Evolutionary conservation across 2,797 vertebrate species (phyloP), one percentile per base, ranked within the genome.

Genomic region (Novumbra hubbsi): DNA sequence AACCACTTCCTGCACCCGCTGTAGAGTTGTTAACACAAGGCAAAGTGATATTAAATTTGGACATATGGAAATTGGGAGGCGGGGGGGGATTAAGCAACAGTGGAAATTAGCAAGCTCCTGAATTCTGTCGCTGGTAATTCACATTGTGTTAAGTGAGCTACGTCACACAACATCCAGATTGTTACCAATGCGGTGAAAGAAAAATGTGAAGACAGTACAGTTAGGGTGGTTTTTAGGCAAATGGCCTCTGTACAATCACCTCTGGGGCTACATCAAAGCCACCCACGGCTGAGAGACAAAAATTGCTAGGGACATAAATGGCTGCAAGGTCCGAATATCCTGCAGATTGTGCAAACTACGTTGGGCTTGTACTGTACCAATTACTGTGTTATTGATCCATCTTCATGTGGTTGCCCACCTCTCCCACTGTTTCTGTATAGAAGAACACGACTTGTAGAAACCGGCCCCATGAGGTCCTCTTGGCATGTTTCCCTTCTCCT

Each of bases 171-270:
- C 9, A 45, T 14, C 41, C 9, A 4, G 41, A 6, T 45, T 3
- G 12, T 45, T 45, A 4, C 41, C 41, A 45, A 45, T 45, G 2
- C 52, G 4, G 5, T n/a, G 7, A 57, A 6, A 5, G 63, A 64
- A 16, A 32, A 9, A 64, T 24, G 16, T 73, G 81, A 73, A 78
- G 71, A 83, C 78, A 79, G 72, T 11, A 72, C 64, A 76, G 32
- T 17, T 5, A 19, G 30, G 16, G 3, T 68, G 63, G 55, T 24
- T 34, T 45, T 12, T 24, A 67, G n/a, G 32, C 30, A 34, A 8
- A 38, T 17, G 7, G 30, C 57, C 71, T 73, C 30, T 65, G 65
- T 73, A 32, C 79, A 74, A 66, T 76, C 72, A 68, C 48, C 9
- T 63, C 15, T 9, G 28, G 12, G 1, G 69, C 55, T 49, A 28